Conservation (phyloP, 2,113 vertebrate genomes). For the Oreochromis aureus region DNA sequence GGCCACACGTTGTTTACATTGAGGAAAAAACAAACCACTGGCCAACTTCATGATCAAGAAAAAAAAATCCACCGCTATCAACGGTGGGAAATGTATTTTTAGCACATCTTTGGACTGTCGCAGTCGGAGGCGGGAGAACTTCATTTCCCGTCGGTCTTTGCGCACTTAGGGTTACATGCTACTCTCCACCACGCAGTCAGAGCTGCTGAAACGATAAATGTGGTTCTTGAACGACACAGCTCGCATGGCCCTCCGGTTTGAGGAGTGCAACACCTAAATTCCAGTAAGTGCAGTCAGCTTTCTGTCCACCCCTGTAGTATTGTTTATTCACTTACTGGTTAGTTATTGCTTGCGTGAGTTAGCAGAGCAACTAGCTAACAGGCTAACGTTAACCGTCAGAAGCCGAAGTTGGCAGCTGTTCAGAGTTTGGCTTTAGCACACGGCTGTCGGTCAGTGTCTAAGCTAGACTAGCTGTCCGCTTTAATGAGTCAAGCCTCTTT, state of each 20-base stretch:
- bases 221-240: slow-evolving; percentile 14
- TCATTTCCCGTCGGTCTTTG: slow-evolving; percentile 41
- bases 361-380: background rate
- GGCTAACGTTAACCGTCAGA: background rate
- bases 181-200: slow-evolving; percentile 16
- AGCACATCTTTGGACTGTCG: fast-evolving
- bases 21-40: background rate
- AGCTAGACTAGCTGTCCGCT: background rate
- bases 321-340: background rate
- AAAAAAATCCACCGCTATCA: background rate
- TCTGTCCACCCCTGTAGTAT: background rate
- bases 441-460: background rate
- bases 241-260: slow-evolving; percentile 8
- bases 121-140: background rate
- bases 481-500: background rate
- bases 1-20: background rate
- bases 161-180: slow-evolving; percentile 1
- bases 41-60: background rate
- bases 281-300: background rate
- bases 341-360: background rate
- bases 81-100: slow-evolving; percentile 6
- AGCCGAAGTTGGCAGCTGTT: slow-evolving; percentile 43
- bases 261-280: background rate
- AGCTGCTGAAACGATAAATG: slow-evolving; percentile 5
- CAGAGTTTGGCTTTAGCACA: background rate